Evolutionary conservation across 2,113 vertebrate genomes (phyloP), one percentile per base, ranked within the genome.

Genomic region (Hoplias malabaricus): DNA sequence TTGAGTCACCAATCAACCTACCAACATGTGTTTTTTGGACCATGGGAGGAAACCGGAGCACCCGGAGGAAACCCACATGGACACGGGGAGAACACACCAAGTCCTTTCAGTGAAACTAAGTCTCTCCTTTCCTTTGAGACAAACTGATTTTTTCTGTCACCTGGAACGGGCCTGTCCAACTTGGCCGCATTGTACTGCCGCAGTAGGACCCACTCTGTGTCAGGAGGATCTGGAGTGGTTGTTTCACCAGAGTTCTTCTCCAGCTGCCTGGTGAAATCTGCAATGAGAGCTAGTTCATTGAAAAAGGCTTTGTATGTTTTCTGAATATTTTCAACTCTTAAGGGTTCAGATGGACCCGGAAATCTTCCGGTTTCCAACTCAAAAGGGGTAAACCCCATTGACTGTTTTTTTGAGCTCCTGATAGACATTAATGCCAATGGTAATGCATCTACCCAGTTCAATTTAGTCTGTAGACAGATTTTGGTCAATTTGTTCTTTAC

Each of bases 401-500:
- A 3, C 4, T 36, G 11, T 3, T 57, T 57, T 1, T 57, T 34
- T 4, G 46, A 71, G 14, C 16, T 12, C 1, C 69, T 8, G 23
- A 54, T 21, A 5, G 16, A 21, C 69, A 56, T n/a, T 5, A 57
- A 14, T 16, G 53, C 69, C n/a, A 72, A 11, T 25, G 69, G 69
- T 5, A 72, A 8, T 2, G 68, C 68, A 16, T 46, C 46, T 11
- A 70, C 6, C 42, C 68, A 69, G 9, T 40, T 48, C 21, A 69
- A 46, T 69, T 69, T 69, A 11, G 66, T 69, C 66, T 69, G 66
- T 69, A 21, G 38, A 69, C 66, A 70, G 43, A 70, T 70, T 54
- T 70, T 70, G 4, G 21, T 21, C 50, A 54, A 54, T 23, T 53
- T n/a, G 8, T 5, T n/a, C 16, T 53, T 53, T 5, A n/a, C 14